Base-by-base conservation (phyloP, 2,113 vertebrate genomes). In the Hippocampus zosterae region DNA sequence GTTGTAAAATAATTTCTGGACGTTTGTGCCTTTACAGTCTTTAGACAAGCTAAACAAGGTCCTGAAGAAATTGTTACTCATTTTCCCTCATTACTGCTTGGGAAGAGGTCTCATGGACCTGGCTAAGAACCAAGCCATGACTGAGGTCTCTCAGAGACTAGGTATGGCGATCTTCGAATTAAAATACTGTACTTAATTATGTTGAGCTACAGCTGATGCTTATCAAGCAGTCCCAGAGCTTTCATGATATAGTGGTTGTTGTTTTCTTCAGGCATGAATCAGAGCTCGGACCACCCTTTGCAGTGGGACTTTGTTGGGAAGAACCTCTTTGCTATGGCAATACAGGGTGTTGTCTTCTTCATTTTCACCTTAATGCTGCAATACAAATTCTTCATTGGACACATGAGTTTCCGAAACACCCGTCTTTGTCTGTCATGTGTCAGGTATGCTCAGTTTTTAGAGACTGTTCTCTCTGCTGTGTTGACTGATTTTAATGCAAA, bases 21-120 rank as follows among this genome's bases (percentile, higher is more conserved):
- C 69, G 0, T 42, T 69, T 65, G 71, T 73, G 42, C 65, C 23
- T 27, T 10, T 75, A 50, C 74, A 94, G 93, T 78, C 92, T 82
- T 75, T 94, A 70, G 92, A 92, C 0, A 78, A 89, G 15, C 88
- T 93, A 62, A 94, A 93, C 90, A 85, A 67, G 18, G 85, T 93
- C 78, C 72, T 94, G 67, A 93, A 93, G 82, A 92, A 91, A 50
- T 87, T 93, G 63, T 93, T 94, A 68, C 85, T 93, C 74, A 91
- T 94, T 69, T 94, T 94, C 73, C 93, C 93, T 63, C 93, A 94
- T 71, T 94, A 93, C 90, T 93, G 92, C 70, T 77, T 94, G 78
- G 93, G 93, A 71, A 87, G 93, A 71, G 92, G 93, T 41, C 91
- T 94, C 72, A 93, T 94, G 10, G 93, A 93, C 82, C 92, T 94